phyloP scores from a whole-genome alignment of 2,888 invertebrate species.

The Fissipunctia ypsillon region DNA sequence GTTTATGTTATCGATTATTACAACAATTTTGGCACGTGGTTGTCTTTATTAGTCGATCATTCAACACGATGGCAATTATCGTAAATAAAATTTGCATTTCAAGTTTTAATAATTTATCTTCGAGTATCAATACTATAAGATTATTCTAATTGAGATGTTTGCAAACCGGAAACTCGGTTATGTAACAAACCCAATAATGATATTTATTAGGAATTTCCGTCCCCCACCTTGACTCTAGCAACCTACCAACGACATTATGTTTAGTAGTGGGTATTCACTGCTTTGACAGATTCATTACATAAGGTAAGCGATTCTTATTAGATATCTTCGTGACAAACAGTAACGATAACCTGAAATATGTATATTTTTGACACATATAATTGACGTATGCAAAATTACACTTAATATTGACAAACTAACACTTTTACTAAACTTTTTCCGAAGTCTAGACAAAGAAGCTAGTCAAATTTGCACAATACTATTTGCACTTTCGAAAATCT shows the following conservation, averaged over 20 bases:
- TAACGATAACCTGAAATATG: conserved; percentile 28
- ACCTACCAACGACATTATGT: conserved; percentile 64
- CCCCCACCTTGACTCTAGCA: conserved; percentile 65
- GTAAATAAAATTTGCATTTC: conserved; percentile 65
- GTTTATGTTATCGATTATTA: conserved; percentile 36
- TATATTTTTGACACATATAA: conserved; percentile 18
- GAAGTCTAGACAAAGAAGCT: conserved; percentile 78
- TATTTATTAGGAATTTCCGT: conserved; percentile 76
- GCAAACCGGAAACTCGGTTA: conserved; percentile 69
- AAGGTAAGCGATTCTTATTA: conserved; percentile 54
- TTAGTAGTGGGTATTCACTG: conserved; percentile 55
- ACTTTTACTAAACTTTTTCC: conserved; percentile 79
- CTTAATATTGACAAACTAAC: conserved; percentile 65
- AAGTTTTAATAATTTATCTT: conserved; percentile 59
- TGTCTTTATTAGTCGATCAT: conserved; percentile 44
- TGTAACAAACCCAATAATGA: conserved; percentile 70
- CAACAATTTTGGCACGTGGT: conserved; percentile 61
- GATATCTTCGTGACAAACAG: conserved; percentile 37
- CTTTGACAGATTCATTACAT: conserved; percentile 62
- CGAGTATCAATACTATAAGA: conserved; percentile 61
- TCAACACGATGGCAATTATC: conserved; percentile 52
- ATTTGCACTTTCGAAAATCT: conserved; percentile 88
- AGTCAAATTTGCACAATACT: conserved; percentile 81
- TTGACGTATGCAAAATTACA: conserved; percentile 57
- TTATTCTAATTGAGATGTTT: conserved; percentile 65